Evolutionary conservation across 2,113 vertebrate species (phyloP), one percentile per base, ranked within the genome.

Genomic region (Actinemys pallida): DNA sequence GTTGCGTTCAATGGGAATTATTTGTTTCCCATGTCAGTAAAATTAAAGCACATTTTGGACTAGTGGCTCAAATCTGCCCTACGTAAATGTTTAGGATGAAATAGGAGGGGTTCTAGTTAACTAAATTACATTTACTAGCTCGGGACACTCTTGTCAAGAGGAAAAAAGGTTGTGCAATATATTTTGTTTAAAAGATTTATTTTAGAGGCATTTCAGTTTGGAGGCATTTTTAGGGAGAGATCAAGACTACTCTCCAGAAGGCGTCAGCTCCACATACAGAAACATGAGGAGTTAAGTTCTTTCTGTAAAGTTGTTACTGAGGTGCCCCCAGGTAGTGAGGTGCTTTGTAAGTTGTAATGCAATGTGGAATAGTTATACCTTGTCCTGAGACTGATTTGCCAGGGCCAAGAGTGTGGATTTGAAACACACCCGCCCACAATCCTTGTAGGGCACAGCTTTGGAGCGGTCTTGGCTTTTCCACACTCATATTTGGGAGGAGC

Each of bases 301-400:
- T 72, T 81, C 47, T 27, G 6, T 2, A 65, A 49, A n/a, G n/a
- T 27, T 84, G 5, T 29, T 78, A 56, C 39, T 14, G 25, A 19
- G 52, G 3, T 5, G 78, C 69, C 5, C 16, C 16, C 39, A 69
- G 35, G 24, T 47, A 54, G 62, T 19, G 79, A 69, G n/a, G 47
- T 16, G 29, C 39, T 81, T 47, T 42, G 16, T 45, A 3, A 87
- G 9, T 88, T 35, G 22, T 83, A 54, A 29, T 3, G 10, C 42
- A 17, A 19, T 8, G 8, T 5, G 8, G 3, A 78, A 53, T 12
- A 9, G 10, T 6, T 6, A 17, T 97, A 99, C 99, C 88, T 98
- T 89, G 98, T 99, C 42, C 99, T 97, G 11, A 99, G 98, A 92
- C 99, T 99, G 98, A 99, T 98, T 89, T 99, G 99, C 99, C 99